Conservation (phyloP, 2,888 invertebrate genomes). For the Philhelius pedissequus region DNA sequence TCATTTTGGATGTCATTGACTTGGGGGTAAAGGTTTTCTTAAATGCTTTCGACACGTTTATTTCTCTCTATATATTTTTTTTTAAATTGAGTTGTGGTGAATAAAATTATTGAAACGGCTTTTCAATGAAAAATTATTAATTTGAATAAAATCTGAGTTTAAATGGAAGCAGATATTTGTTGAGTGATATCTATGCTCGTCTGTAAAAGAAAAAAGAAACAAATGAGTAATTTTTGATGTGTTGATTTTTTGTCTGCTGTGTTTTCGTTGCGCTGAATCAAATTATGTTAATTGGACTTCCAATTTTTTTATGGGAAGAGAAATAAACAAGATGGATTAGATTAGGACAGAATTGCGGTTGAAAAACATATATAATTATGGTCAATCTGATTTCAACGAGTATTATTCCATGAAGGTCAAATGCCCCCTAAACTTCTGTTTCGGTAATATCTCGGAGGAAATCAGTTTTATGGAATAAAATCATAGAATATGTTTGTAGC, state of each 20-base stretch:
- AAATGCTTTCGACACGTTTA: constrained; percentile 41
- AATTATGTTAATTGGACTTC: neutral
- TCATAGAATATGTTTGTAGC: too few relatives aligned
- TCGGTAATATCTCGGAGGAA: too few relatives aligned
- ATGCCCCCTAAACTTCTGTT: too few relatives aligned
- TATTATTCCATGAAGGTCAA: too few relatives aligned
- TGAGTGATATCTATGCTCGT: constrained; percentile 17
- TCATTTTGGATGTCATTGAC: constrained; percentile 56
- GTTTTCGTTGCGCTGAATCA: neutral
- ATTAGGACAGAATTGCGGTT: too few relatives aligned
- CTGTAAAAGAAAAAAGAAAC: too few relatives aligned
- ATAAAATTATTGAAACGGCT: constrained; percentile 22
- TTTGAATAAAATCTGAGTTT: constrained; percentile 2
- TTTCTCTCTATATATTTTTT: neutral
- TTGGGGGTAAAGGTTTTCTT: constrained; percentile 18
- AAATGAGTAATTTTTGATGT: constrained; percentile 6
- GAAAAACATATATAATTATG: too few relatives aligned
- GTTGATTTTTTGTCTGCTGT: neutral
- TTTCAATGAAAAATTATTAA: neutral
- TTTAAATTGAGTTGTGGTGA: constrained; percentile 54
- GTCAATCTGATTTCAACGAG: too few relatives aligned
- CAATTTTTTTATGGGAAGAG: neutral
- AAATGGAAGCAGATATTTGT: constrained; percentile 1
- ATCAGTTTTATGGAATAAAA: too few relatives aligned
- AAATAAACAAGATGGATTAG: too few relatives aligned